phyloP scores from a whole-genome alignment of 1,140 invertebrate genomes.

The Adoxophyes honmai region DNA sequence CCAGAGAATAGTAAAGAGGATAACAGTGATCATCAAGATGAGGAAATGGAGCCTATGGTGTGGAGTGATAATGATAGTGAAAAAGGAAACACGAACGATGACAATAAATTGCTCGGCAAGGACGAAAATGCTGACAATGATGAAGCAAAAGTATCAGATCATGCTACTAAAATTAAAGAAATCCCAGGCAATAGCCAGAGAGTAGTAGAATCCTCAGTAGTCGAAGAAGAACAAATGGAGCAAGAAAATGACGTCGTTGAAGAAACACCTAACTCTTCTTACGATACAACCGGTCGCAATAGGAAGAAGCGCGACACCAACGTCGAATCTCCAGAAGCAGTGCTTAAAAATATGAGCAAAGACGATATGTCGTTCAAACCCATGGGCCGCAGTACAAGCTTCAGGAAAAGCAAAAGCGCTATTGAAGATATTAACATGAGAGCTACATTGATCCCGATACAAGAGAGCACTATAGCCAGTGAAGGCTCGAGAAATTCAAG shows the following conservation, averaged over 20 bases:
- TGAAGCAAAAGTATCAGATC: neutral
- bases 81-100: slow-evolving; percentile 10
- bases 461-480: slow-evolving; percentile 41
- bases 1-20: neutral
- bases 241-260: slow-evolving; percentile 15
- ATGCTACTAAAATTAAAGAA: neutral
- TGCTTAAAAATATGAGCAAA: slow-evolving; percentile 36
- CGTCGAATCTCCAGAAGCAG: slow-evolving; percentile 45
- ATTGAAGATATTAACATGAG: slow-evolving; percentile 36
- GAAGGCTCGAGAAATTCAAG: slow-evolving; percentile 48
- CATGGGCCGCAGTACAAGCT: slow-evolving; percentile 36
- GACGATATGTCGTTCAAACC: slow-evolving; percentile 33
- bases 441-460: slow-evolving; percentile 37
- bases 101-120: slow-evolving; percentile 17
- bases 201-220: neutral
- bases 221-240: slow-evolving; percentile 12
- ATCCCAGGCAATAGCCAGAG: neutral
- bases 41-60: slow-evolving; percentile 12
- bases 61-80: slow-evolving; percentile 16
- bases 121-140: slow-evolving; percentile 16
- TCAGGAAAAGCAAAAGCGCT: slow-evolving; percentile 47
- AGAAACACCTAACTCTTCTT: slow-evolving; percentile 23
- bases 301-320: slow-evolving; percentile 24
- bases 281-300: slow-evolving; percentile 33
- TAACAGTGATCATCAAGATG: slow-evolving; percentile 10